These are phyloP conservation scores for Planococcus citri DNA, from an alignment of 1,140 invertebrate genomes.

Conservation along the genomic window DNA sequence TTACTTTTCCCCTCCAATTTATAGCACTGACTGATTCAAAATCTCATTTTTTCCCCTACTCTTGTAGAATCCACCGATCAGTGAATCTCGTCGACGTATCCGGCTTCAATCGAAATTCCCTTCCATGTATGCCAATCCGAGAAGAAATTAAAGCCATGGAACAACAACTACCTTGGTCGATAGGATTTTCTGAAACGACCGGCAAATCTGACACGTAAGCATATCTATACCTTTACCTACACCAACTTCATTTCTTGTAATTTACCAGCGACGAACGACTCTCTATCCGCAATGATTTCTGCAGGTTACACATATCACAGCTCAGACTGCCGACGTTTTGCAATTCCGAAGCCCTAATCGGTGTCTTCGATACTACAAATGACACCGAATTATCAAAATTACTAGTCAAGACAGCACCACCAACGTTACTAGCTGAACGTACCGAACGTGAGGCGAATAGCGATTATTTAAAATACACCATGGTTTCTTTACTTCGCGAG, in stretches of 20 bases:
- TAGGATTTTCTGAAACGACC: constrained; percentile 75
- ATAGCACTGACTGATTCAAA: too few relatives aligned
- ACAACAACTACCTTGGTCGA: constrained; percentile 49
- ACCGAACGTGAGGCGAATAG: constrained; percentile 61
- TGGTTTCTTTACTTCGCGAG: constrained; percentile 50
- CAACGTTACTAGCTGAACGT: constrained; percentile 60
- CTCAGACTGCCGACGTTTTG: constrained; percentile 60
- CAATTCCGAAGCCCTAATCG: constrained; percentile 63
- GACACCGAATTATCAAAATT: constrained; percentile 51
- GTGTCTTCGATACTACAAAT: constrained; percentile 64
- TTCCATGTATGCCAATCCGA: constrained; percentile 48
- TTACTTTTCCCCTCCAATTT: too few relatives aligned
- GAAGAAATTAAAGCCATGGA: constrained; percentile 43
- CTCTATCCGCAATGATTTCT: neutral
- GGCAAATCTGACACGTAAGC: constrained; percentile 47
- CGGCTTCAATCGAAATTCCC: constrained; percentile 51
- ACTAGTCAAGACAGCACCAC: constrained; percentile 57
- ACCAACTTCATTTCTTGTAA: too few relatives aligned
- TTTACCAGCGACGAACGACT: neutral
- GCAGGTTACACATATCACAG: constrained; percentile 56
- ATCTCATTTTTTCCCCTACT: too few relatives aligned
- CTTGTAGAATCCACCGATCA: constrained; percentile 47
- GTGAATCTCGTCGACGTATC: constrained; percentile 71
- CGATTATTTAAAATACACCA: constrained; percentile 72
- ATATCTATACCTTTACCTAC: neutral